phyloP scores from a whole-genome alignment of 2,888 invertebrate genomes.

The Maniola hyperantus region DNA sequence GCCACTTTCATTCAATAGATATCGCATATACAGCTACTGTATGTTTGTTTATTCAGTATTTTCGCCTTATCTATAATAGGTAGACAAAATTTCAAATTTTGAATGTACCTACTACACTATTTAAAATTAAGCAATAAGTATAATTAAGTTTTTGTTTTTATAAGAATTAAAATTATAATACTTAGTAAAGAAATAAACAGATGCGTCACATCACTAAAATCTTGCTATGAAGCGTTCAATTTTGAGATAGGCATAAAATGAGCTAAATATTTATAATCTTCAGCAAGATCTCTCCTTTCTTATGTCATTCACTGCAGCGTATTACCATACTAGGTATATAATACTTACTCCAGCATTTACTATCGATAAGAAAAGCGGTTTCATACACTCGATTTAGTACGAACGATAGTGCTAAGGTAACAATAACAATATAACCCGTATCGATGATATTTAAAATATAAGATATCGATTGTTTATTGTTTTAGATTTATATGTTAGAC shows the following conservation, averaged over 20 bases:
- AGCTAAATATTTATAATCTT: slow-evolving; percentile 10
- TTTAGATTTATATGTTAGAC: not conserved
- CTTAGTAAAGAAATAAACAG: not conserved
- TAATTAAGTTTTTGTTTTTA: too few relatives aligned
- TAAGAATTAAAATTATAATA: too few relatives aligned
- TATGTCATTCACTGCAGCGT: not conserved
- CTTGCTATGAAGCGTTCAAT: not conserved
- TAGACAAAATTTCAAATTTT: too few relatives aligned
- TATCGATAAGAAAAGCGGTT: slow-evolving; percentile 9
- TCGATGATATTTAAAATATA: not conserved
- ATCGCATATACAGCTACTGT: too few relatives aligned
- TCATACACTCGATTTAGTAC: not conserved
- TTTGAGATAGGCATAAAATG: not conserved
- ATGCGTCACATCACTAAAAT: slow-evolving; percentile 4
- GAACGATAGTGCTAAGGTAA: not conserved
- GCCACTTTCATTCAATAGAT: too few relatives aligned
- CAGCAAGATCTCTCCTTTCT: not conserved
- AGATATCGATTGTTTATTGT: not conserved
- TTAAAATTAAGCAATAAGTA: too few relatives aligned
- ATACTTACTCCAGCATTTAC: slow-evolving; percentile 1
- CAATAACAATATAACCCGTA: not conserved
- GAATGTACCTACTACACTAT: too few relatives aligned
- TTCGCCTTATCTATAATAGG: too few relatives aligned
- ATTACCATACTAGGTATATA: not conserved
- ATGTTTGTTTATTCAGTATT: too few relatives aligned